Base-by-base conservation (phyloP, 1,140 invertebrate species). In the Drosophila novamexicana region DNA sequence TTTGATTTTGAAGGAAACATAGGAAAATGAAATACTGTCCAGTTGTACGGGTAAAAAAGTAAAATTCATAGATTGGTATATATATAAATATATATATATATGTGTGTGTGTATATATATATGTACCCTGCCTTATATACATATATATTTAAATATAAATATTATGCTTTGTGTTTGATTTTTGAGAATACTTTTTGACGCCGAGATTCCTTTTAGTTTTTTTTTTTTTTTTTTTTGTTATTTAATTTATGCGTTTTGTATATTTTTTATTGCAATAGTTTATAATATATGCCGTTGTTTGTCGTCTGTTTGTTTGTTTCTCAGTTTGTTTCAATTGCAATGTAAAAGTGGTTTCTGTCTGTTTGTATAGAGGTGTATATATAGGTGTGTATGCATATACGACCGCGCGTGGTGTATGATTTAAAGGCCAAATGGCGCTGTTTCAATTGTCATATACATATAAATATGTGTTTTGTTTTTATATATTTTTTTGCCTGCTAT, bases 11-110 rank as follows among this genome's bases (percentile, higher is more conserved):
- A 75, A 71, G 59, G 59, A 75, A 64, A 75, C 9, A 18, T 29
- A 22, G 45, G 45, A 39, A 68, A 81, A 78, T 63, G 22, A 82
- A 88, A 88, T 89, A 83, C 83, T 88, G 83, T 36, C 47, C 18
- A 54, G 58, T 50, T 79, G 68, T 44, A 2, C 12, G 10, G 22
- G 4, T 47, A 47, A 64, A 71, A 59, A 70, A 70, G 36, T 57
- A 47, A 65, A 58, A 39, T 42, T 7, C 22, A 67, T 79, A 77
- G 52, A 59, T 77, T 49, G 40, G 44, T 71, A 59, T 53, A 68
- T 62, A 39, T 52, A 39, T 34, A 45, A 59, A 42, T 62, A 63
- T 64, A 36, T 63, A 49, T 62, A 52, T 9, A 34, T 34, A 53
- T 76, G 29, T 66, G 34, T 68, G 58, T 62, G 44, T 56, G 47